Base-by-base conservation (phyloP, 2,797 vertebrate species). In the Galagoides demidoff region DNA sequence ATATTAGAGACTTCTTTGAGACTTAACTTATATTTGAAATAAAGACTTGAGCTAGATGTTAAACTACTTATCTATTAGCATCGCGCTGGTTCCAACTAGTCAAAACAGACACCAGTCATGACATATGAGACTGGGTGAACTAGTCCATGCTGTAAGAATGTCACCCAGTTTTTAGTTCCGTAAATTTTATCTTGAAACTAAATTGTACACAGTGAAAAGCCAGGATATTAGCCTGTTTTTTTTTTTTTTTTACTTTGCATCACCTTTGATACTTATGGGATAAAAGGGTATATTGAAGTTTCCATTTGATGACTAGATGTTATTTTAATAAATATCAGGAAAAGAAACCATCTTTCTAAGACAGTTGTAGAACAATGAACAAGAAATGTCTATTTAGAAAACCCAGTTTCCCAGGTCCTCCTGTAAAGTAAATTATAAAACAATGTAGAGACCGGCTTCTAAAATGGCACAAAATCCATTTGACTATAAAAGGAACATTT, bases 381-480 rank as follows among this genome's bases (percentile, higher is more conserved):
- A 77, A 39, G 17, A 78, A 66, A 45, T 16, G 1, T 82, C 20
- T 92, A 61, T 77, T 94, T 95, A 90, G 87, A 84, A 95, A 90
- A 74, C 3, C 4, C 31, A 55, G 34, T 81, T 92, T 90, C 31
- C 31, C 45, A 89, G 70, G 66, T 84, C 57, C 22, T 81, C 78
- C 71, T 66, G 8, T 79, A 79, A 84, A 93, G 90, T 19, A 92
- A 66, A 19, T 68, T 95, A 85, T 52, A 89, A 96, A 97, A 11
- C 39, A 70, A 37, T n/a, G 39, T 86, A 90, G 78, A 95, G 23
- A 89, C 2, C 49, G 64, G 34, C 29, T 79, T 63, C 55, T 91
- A 5, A 57, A 91, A 89, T 57, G 16, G 17, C 19, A 70, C 97
- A n/a, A 74, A 97, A 97, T 95, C 3, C 0, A 31, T 89, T 97